Evolutionary conservation across 2,888 invertebrate genomes (phyloP), one percentile per base, ranked within the genome.

Genomic region (Phrixothrix hirtus): DNA sequence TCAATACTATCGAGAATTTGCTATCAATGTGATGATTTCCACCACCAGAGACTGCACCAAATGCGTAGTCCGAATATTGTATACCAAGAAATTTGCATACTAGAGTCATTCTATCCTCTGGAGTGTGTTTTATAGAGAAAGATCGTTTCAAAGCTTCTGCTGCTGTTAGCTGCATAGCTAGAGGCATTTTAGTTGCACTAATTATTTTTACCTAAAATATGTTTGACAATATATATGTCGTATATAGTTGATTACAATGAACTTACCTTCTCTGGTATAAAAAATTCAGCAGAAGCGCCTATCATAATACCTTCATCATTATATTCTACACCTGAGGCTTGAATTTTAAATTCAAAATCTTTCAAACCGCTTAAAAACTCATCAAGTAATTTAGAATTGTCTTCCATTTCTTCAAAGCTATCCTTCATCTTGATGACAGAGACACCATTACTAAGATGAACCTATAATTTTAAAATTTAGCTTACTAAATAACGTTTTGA

Each of bases 121-220:
- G 15, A 17, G 26, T 11, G 5, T 34, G 35, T 25, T 48, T 48
- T 21, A 48, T 34, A 6, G 5, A 5, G 9, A 41, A 35, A 17
- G 41, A 13, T 25, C 48, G 13, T 11, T 48, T 48, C 14, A 48
- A 12, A 12, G 48, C 41, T 17, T 48, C 48, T 1, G 41, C 27
- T 3, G 39, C 29, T 7, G 13, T 48, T 30, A 48, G 12, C 27
- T 48, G 34, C 10, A 14, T 21, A 30, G 11, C 30, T 9, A 42
- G 14, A 0, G 13, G 5, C 42, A 48, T 39, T 5, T 16, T 11
- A 6, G 11, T 10, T 5, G 15, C 11, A 17, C 9, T 29, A 4
- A 15, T 11, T 16, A 48, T 42, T 32, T 7, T 36, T 4, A 42
- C 48, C 48, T 48, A 4, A 13, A 36, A 48, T 9, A 13, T 17